Conservation (phyloP, 2,797 vertebrate genomes). For the Macrochelys suwanniensis region DNA sequence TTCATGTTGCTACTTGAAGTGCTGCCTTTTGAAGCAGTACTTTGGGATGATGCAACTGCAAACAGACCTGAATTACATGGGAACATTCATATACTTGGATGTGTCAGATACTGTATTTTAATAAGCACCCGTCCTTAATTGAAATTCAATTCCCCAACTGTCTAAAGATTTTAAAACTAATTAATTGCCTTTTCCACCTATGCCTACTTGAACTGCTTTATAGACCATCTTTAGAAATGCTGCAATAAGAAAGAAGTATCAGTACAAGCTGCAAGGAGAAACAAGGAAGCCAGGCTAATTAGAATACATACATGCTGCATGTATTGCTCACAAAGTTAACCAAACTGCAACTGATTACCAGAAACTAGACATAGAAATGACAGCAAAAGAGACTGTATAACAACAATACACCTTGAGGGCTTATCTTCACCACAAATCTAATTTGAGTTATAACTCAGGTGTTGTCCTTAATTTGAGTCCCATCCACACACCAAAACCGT, state of each 20-base stretch:
- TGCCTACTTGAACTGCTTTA: not conserved
- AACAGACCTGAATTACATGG: too few relatives aligned
- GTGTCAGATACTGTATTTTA: not conserved
- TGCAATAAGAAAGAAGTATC: not conserved
- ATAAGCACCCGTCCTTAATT: not conserved
- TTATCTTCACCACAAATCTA: not conserved
- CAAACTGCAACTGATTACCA: not conserved
- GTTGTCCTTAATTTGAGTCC: not conserved
- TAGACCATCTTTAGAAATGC: not conserved
- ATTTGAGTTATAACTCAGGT: not conserved
- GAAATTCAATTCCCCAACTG: not conserved
- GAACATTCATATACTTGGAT: not conserved
- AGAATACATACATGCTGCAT: rapidly evolving
- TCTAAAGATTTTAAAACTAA: not conserved
- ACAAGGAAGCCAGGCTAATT: not conserved
- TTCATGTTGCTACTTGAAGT: not conserved
- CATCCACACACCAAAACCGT: not conserved
- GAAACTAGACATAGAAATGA: too few relatives aligned
- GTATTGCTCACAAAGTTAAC: not conserved
- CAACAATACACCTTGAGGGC: not conserved
- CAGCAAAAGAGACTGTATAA: too few relatives aligned
- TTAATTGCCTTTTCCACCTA: not conserved
- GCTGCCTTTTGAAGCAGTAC: not conserved
- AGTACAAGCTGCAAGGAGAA: not conserved
- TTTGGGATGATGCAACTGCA: not conserved